Evolutionary conservation across 2,888 invertebrate species (phyloP).

Genomic region (Lottia scabra): DNA sequence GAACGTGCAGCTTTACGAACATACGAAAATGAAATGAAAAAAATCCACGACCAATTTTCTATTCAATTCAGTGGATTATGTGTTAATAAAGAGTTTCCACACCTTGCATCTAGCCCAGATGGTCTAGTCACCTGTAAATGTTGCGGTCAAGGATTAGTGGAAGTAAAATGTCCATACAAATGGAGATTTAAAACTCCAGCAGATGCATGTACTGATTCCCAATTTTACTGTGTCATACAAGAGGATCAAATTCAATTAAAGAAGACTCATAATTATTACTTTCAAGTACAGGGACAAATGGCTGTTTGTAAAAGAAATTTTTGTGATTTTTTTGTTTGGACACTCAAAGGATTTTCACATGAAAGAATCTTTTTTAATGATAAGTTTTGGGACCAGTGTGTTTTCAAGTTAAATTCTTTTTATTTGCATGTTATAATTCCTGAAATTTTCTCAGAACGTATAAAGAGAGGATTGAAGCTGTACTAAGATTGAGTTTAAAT

Average conservation of each 20-base stretch:
- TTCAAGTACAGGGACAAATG: constrained; percentile 24
- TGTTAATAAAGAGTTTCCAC: constrained; percentile 7
- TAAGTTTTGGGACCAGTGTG: constrained; percentile 6
- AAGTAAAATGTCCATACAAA: constrained; percentile 18
- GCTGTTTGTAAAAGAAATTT: constrained; percentile 12
- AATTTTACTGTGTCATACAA: not conserved
- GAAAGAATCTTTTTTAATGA: constrained; percentile 5
- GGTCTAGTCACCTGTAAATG: constrained; percentile 20
- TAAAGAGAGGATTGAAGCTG: not conserved
- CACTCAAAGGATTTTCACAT: constrained; percentile 4
- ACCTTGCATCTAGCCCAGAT: constrained; percentile 23
- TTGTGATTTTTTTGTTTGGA: constrained; percentile 20
- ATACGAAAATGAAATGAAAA: not conserved
- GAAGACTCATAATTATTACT: not conserved
- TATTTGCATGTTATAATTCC: not conserved
- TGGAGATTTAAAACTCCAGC: not conserved
- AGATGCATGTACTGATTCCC: not conserved
- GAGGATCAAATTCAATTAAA: not conserved
- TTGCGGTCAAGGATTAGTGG: constrained; percentile 21
- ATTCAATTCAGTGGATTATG: constrained; percentile 4
- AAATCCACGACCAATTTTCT: not conserved
- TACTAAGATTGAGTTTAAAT: too few species aligned
- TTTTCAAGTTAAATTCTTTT: not conserved
- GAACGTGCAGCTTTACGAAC: not conserved
- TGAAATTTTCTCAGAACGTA: not conserved